A percentile compares a stretch with the other conserved stretches of the same genome.
Conservation (phyloP, 2,888 invertebrate species). For the Molorchus minor region DNA sequence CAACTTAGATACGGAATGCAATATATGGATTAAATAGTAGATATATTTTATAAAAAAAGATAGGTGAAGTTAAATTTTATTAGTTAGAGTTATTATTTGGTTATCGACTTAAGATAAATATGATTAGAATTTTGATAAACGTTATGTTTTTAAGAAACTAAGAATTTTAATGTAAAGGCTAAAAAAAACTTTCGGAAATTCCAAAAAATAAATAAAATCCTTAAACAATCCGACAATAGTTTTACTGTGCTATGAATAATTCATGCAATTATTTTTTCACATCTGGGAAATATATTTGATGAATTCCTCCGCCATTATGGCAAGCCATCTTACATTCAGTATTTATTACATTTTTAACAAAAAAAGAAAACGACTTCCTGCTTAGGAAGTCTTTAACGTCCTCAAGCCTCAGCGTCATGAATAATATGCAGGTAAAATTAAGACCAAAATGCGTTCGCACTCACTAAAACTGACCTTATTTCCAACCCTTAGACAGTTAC, state of each 20-base stretch:
- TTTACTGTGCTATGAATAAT: conserved; percentile 1
- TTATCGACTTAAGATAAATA: too few relatives aligned
- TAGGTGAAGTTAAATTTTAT: too few relatives aligned
- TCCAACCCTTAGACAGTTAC: conserved; percentile 60
- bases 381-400: conserved; percentile 7
- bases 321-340: conserved; percentile 11
- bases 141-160: too few relatives aligned
- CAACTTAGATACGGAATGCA: too few relatives aligned
- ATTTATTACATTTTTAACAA: conserved; percentile 20
- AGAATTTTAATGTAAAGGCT: too few relatives aligned
- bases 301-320: conserved; percentile 8
- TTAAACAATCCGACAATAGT: conserved; percentile 5
- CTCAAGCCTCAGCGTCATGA: conserved; percentile 22
- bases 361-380: conserved; percentile 24
- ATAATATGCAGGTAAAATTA: conserved; percentile 37
- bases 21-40: too few relatives aligned
- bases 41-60: too few relatives aligned
- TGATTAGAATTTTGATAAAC: too few relatives aligned
- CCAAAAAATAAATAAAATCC: conserved; percentile 1
- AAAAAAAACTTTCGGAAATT: too few relatives aligned
- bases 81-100: too few relatives aligned
- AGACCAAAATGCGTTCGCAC: conserved; percentile 48
- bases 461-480: conserved; percentile 59
- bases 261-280: conserved; percentile 15
- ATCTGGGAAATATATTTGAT: conserved; percentile 1